Percentiles rank a stretch among this genome's conserved stretches.
These are phyloP conservation scores for Merops nubicus DNA, from an alignment of 2,113 vertebrate species.

Conservation along the genomic window DNA sequence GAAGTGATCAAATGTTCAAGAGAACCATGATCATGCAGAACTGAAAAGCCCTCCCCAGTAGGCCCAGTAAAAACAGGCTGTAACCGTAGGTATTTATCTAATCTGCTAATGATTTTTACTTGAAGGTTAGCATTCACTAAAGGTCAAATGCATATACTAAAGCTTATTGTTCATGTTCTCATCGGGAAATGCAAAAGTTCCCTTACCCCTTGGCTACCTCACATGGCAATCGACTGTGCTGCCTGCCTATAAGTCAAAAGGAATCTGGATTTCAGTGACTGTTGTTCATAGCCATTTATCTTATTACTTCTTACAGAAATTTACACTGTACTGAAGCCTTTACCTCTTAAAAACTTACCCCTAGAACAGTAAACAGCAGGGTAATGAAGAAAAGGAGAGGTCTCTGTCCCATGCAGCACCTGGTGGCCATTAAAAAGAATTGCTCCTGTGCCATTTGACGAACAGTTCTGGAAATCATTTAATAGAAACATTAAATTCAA, in stretches of 20 bases:
- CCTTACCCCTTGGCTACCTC: background rate
- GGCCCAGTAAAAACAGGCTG: background rate
- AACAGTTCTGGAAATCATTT: conserved; percentile 84
- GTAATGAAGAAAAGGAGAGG: conserved; percentile 99
- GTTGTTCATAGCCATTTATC: background rate
- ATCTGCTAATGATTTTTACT: background rate
- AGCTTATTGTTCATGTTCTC: background rate
- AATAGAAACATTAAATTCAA: background rate
- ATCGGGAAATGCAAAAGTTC: background rate
- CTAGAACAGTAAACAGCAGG: conserved; percentile 95
- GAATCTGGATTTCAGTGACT: background rate
- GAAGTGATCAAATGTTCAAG: background rate
- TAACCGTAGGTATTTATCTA: background rate
- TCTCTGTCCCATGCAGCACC: conserved; percentile 98
- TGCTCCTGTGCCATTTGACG: conserved; percentile 99
- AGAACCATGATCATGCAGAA: background rate
- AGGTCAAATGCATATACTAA: background rate
- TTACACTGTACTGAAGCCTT: background rate
- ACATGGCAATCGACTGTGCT: background rate
- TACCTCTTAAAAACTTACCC: conserved; percentile 80
- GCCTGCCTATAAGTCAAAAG: background rate
- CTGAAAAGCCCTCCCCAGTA: background rate
- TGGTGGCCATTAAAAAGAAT: conserved; percentile 98
- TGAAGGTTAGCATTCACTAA: background rate
- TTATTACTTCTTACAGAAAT: background rate